Evolutionary conservation across 2,888 invertebrate genomes (phyloP), one percentile per base, ranked within the genome.

Genomic region (Dolichopus griseipennis): DNA sequence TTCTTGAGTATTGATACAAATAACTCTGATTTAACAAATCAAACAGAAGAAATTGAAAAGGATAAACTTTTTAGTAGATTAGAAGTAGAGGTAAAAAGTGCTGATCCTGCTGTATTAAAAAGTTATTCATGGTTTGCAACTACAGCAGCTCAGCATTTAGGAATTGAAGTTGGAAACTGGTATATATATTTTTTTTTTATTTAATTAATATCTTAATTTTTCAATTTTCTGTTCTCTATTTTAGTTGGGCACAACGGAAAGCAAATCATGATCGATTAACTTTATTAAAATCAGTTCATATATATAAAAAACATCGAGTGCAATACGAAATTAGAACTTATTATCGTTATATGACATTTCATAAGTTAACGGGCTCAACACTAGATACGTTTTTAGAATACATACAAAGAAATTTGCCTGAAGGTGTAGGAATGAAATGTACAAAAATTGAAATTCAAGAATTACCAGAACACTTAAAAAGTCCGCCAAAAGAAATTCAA

Each of bases 261-360:
- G 85, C 92, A 2, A 83, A 86, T 69, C 89, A 92, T 75, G 87
- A 91, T 72, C 85, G 93, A 67, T 86, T 88, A 76, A 93, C 93
- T 1, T 83, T 97, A 12, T 83, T 97, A 7, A 92, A 92, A 78
- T 92, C 93, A 64, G 92, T 92, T 52, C 93, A 93, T 78, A 90
- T 95, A 73, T 90, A 91, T 78, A 95, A 95, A 79, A 97, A 97
- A 76, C 95, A 97, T 81, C 86, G 90, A 77, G 94, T 95, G 0
- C 97, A 98, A 77, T 99, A 99, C 81, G 99, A 99, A 84, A 87
- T 91, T 21, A 86, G 98, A 74, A 98, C 98, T 4, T 92, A 97
- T 81, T 97, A 90, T 79, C 87, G 90, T 70, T 90, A 91, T 75
- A 84, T 97, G 76, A 88, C 91, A 75, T 87, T 96, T 37, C 88